These are phyloP conservation scores for Byasa hedistus DNA, from an alignment of 2,888 invertebrate species.

Conservation along the genomic window DNA sequence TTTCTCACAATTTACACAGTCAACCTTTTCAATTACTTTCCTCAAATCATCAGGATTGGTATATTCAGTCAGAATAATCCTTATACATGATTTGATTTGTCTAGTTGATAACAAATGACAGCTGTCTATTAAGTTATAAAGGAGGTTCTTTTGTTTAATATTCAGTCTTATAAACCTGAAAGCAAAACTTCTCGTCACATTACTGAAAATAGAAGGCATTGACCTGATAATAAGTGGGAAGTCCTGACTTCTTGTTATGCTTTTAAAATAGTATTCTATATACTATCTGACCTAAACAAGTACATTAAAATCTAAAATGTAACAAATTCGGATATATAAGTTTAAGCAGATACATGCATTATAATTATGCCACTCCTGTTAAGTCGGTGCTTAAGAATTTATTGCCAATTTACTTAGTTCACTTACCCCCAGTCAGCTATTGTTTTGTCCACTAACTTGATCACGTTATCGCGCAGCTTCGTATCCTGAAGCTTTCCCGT, in stretches of 20 bases:
- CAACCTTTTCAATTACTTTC: slow-evolving; percentile 38
- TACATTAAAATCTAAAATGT: no score
- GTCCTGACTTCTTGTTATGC: no score
- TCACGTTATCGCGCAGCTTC: slow-evolving; percentile 61
- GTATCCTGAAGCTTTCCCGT: slow-evolving; percentile 79
- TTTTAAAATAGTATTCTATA: no score
- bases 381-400: no score
- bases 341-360: no score
- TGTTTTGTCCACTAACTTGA: slow-evolving; percentile 72
- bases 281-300: no score
- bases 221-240: no score
- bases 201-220: neutral
- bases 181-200: slow-evolving; percentile 27
- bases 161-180: slow-evolving; percentile 61
- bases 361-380: no score
- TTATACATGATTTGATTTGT: slow-evolving; percentile 61
- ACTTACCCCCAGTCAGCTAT: slow-evolving; percentile 73
- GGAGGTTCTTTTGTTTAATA: slow-evolving; percentile 58
- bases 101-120: slow-evolving; percentile 52
- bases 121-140: slow-evolving; percentile 66
- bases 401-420: neutral
- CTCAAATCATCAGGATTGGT: slow-evolving; percentile 55
- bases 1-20: slow-evolving; percentile 51
- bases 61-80: slow-evolving; percentile 64
- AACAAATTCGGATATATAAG: no score